phyloP scores from a whole-genome alignment of 2,797 vertebrate genomes.

The Sylvilagus floridanus region DNA sequence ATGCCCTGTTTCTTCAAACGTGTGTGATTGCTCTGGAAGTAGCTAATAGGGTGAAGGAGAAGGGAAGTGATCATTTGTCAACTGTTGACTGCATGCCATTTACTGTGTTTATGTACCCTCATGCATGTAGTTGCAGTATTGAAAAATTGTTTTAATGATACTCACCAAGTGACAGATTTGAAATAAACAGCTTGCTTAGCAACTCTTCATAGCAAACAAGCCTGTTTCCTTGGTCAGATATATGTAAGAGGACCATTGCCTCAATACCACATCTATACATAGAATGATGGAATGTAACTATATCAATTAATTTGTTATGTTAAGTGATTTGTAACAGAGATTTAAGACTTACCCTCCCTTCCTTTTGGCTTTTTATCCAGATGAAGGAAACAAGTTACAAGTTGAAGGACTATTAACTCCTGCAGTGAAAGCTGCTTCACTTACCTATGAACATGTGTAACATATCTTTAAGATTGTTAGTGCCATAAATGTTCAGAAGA shows the following conservation, averaged over 20 bases:
- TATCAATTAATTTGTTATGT: not conserved
- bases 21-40: not conserved
- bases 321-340: slow-evolving; percentile 12
- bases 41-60: not conserved
- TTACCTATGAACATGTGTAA: not conserved
- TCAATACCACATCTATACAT: not conserved
- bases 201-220: not conserved
- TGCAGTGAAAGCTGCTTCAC: slow-evolving; percentile 40
- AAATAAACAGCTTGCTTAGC: not conserved
- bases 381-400: not conserved
- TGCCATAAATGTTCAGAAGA: slow-evolving; percentile 1
- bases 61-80: not conserved
- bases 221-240: not conserved
- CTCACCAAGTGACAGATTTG: not conserved
- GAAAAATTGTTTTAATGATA: slow-evolving; percentile 1
- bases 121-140: not conserved
- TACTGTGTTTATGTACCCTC: not conserved
- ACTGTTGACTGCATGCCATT: not conserved
- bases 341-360: not conserved
- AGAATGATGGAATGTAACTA: not conserved
- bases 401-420: not conserved
- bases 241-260: slow-evolving; percentile 21
- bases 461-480: slow-evolving; percentile 43
- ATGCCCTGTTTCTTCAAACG: not conserved
- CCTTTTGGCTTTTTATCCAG: slow-evolving; percentile 30